Evolutionary conservation across 2,888 invertebrate genomes (phyloP).

Genomic region (Tiliacea aurago): DNA sequence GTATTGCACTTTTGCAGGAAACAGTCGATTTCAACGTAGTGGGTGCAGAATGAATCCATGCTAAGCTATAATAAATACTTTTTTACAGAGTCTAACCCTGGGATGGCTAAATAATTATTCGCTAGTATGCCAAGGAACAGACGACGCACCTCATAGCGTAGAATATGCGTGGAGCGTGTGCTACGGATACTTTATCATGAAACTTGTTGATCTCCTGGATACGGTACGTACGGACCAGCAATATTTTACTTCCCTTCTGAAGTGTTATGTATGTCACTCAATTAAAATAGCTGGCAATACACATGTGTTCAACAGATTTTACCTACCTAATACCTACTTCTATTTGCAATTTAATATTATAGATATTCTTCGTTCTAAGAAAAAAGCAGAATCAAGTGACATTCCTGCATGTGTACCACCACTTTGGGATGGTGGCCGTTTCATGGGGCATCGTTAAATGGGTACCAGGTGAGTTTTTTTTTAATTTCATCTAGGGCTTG

Average conservation of each 20-base stretch:
- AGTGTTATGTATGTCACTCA: background rate
- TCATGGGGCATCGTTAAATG: constrained; percentile 93
- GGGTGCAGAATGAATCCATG: too few relatives aligned
- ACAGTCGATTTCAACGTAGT: too few relatives aligned
- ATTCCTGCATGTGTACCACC: constrained; percentile 96
- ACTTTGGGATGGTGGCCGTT: constrained; percentile 92
- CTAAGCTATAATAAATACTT: background rate
- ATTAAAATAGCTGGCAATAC: too few relatives aligned
- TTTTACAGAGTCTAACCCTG: constrained; percentile 86
- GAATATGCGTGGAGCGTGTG: constrained; percentile 90
- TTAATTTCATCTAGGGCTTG: background rate
- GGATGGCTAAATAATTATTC: constrained; percentile 92
- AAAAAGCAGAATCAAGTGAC: constrained; percentile 95
- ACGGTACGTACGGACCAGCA: constrained; percentile 86
- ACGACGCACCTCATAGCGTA: constrained; percentile 91
- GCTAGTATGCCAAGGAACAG: constrained; percentile 93
- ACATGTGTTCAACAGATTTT: background rate
- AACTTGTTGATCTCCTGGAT: constrained; percentile 93
- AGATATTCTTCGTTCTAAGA: constrained; percentile 95
- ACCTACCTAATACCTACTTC: background rate
- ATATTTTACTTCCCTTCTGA: background rate
- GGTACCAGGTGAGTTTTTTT: constrained; percentile 87
- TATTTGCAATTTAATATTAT: constrained; percentile 35
- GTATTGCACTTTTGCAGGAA: too few relatives aligned
- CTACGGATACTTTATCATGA: constrained; percentile 93